Conservation (phyloP, 2,797 vertebrate species). For the Sarcophilus harrisii region DNA sequence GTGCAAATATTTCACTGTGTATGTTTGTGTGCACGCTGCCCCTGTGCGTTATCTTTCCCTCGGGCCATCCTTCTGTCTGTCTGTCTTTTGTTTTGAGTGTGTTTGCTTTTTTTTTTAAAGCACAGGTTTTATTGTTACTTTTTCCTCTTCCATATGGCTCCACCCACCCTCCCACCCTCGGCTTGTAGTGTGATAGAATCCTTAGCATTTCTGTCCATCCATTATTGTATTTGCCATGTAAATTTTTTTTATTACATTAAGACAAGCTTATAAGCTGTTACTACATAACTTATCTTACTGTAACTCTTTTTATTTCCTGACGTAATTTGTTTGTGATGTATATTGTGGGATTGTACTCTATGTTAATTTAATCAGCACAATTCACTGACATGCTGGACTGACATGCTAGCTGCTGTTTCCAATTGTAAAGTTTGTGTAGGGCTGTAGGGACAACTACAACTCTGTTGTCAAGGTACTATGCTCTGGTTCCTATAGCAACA, state of each 20-base stretch:
- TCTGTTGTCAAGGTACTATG: constrained; percentile 94
- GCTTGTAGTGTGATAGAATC: constrained; percentile 91
- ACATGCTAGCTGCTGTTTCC: constrained; percentile 99
- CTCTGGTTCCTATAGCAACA: constrained; percentile 94
- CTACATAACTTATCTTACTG: constrained; percentile 95
- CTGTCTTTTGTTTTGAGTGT: constrained; percentile 84
- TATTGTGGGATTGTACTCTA: constrained; percentile 98
- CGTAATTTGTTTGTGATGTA: constrained; percentile 96
- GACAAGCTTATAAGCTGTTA: constrained; percentile 94
- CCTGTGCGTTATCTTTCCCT: constrained; percentile 88
- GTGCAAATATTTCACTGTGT: constrained; percentile 96
- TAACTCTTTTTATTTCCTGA: constrained; percentile 91
- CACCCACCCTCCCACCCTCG: constrained; percentile 69
- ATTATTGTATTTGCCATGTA: constrained; percentile 92
- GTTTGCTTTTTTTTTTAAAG: constrained; percentile 64
- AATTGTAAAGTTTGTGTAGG: constrained; percentile 93
- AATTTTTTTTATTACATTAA: constrained; percentile 91
- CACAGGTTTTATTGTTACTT: constrained; percentile 77
- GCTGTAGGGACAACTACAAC: constrained; percentile 91
- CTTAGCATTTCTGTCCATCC: constrained; percentile 89
- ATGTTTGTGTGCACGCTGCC: constrained; percentile 88
- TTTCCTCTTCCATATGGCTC: constrained; percentile 55
- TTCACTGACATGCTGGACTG: constrained; percentile 99
- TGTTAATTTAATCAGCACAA: constrained; percentile 99
- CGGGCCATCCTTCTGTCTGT: constrained; percentile 84